Evolutionary conservation across 2,888 invertebrate genomes (phyloP).

Genomic region (Hetaerina titia): DNA sequence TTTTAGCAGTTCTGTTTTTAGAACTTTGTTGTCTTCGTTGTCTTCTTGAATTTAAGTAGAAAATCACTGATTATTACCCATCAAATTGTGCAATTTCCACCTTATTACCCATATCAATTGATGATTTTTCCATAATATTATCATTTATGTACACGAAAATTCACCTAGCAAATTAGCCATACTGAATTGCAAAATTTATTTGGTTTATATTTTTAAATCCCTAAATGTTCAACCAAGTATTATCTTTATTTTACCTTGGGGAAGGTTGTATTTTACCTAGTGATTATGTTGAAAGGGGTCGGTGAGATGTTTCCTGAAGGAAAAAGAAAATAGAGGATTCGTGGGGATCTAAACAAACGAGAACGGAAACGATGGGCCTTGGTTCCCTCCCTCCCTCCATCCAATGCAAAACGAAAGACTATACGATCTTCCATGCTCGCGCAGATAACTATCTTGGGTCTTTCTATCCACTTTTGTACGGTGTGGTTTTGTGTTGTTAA

Average conservation of each 20-base stretch:
- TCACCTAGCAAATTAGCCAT: too few relatives aligned
- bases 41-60: too few relatives aligned
- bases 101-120: too few relatives aligned
- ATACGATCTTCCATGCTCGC: constrained; percentile 34
- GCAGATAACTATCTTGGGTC: constrained; percentile 48
- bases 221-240: background rate
- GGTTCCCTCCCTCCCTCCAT: background rate
- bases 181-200: too few relatives aligned
- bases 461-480: background rate
- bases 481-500: background rate
- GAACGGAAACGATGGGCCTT: constrained; percentile 5
- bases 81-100: too few relatives aligned
- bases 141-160: too few relatives aligned
- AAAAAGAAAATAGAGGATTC: background rate
- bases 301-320: background rate
- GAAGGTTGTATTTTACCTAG: background rate
- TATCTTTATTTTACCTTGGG: background rate
- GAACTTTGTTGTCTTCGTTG: too few relatives aligned
- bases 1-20: too few relatives aligned
- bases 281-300: background rate
- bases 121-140: too few relatives aligned
- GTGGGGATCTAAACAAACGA: background rate
- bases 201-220: too few relatives aligned
- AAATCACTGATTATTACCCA: too few relatives aligned
- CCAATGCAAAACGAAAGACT: constrained; percentile 41